Percentiles rank a stretch among this genome's conserved stretches.
phyloP scores from a whole-genome alignment of 2,888 invertebrate species.

The Adelognathus sp. region DNA sequence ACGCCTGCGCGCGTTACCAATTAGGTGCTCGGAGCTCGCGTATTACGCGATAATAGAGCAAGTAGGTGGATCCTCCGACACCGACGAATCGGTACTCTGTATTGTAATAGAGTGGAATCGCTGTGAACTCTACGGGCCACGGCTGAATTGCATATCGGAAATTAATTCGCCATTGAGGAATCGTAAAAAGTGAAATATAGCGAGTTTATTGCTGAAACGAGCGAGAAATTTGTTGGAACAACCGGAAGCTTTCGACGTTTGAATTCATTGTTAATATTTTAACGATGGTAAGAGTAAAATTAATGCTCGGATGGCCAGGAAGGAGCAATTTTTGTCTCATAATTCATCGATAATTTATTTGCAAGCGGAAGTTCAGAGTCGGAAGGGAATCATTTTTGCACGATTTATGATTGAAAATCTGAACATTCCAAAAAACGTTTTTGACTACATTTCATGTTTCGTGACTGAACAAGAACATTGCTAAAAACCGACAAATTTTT shows the following conservation, averaged over 20 bases:
- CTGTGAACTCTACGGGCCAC: not conserved
- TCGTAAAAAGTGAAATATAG: not conserved
- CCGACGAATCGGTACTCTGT: slow-evolving; percentile 5
- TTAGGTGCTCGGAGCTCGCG: slow-evolving; percentile 52
- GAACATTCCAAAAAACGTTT: no score
- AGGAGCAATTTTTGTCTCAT: no score
- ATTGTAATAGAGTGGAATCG: not conserved
- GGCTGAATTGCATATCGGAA: not conserved
- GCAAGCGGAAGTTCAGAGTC: no score
- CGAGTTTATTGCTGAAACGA: not conserved
- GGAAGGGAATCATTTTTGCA: no score
- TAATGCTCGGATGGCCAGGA: no score
- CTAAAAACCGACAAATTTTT: no score
- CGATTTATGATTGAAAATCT: no score
- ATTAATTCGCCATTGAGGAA: not conserved
- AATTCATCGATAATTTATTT: no score
- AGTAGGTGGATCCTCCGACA: slow-evolving; percentile 57
- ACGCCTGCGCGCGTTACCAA: slow-evolving; percentile 57
- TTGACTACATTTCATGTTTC: no score
- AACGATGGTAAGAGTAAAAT: not conserved
- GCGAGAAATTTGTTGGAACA: no score
- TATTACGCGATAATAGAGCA: slow-evolving; percentile 54
- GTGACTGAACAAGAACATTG: no score
- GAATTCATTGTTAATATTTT: not conserved
- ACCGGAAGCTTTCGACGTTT: not conserved